Base-by-base conservation (phyloP, 2,113 vertebrate species). In the Procavia capensis region DNA sequence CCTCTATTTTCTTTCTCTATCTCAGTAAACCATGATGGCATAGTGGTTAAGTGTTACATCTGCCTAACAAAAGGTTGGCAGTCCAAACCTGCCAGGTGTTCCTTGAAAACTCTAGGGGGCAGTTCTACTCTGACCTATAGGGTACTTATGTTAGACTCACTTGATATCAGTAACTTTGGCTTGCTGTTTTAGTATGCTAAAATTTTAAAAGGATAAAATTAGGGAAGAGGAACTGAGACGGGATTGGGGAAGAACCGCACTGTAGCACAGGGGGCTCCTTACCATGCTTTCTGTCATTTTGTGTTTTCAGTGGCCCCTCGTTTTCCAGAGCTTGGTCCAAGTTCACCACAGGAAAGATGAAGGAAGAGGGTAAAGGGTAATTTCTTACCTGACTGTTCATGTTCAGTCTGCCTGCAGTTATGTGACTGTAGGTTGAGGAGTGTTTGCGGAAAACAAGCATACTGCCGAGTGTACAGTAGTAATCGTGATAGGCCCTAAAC, bases 381-480 rank as follows among this genome's bases (percentile, higher is more conserved):
- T 94, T 81, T 85, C 47, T 70, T 43, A 85, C 81, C 63, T 68
- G n/a, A 43, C 34, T 59, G 25, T 76, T 92, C 41, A 2, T 39
- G 20, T 43, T 90, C 41, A 43, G 10, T 61, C 79, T 93, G 57
- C 57, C 47, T 89, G 0, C 75, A 64, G 80, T 84, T 85, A 47
- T 24, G 57, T n/a, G 47, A 36, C 13, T 22, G 13, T 36, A 79
- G 45, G 41, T n/a, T 90, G 87, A 88, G 34, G 50, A 13, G 14
- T 66, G 2, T 82, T 50, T 90, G 63, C 63, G 66, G 68, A 92
- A 85, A 92, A 74, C 54, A 81, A 82, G 85, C 43, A 7, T 9
- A 78, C 84, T 89, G 29, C 75, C 81, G 57, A 91, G 64, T 43
- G 34, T 86, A 17, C 11, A 85, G 45, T 93, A 61, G 76, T 85